A percentile compares a stretch with the other conserved stretches of the same genome.
Conservation (phyloP, 2,888 invertebrate genomes). For the Drosophila kambysellisi region DNA sequence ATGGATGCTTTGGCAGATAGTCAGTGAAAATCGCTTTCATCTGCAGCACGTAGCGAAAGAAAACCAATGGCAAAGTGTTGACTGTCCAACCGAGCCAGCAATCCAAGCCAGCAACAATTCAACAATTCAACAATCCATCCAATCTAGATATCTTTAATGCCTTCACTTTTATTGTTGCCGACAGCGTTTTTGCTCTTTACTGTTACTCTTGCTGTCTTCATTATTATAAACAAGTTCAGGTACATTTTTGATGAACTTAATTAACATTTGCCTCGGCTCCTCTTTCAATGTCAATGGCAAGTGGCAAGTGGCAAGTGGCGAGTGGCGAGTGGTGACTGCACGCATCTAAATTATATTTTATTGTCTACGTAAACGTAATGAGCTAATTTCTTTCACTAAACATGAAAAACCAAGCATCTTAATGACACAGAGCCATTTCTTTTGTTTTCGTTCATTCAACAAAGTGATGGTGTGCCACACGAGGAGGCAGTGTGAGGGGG, state of each 20-base stretch:
- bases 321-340: slow-evolving; percentile 22
- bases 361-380: slow-evolving; percentile 37
- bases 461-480: neutral
- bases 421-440: slow-evolving; percentile 33
- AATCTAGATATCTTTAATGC: slow-evolving; percentile 49
- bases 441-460: slow-evolving; percentile 35
- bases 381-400: slow-evolving; percentile 59
- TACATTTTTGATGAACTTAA: slow-evolving; percentile 69
- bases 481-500: neutral
- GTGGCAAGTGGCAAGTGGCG: neutral
- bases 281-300: slow-evolving; percentile 76
- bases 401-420: slow-evolving; percentile 21
- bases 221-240: slow-evolving; percentile 41
- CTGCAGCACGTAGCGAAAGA: slow-evolving; percentile 45
- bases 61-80: slow-evolving; percentile 35
- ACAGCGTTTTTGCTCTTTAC: slow-evolving; percentile 45
- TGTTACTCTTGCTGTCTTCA: slow-evolving; percentile 60
- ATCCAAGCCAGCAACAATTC: neutral
- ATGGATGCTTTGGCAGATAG: slow-evolving; percentile 19
- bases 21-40: slow-evolving; percentile 64
- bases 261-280: slow-evolving; percentile 71
- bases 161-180: slow-evolving; percentile 67
- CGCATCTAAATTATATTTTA: slow-evolving; percentile 42
- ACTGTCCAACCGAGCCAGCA: slow-evolving; percentile 15
- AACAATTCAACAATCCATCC: slow-evolving; percentile 19